Conservation (phyloP, 1,140 invertebrate genomes). For the Drosophila insularis region DNA sequence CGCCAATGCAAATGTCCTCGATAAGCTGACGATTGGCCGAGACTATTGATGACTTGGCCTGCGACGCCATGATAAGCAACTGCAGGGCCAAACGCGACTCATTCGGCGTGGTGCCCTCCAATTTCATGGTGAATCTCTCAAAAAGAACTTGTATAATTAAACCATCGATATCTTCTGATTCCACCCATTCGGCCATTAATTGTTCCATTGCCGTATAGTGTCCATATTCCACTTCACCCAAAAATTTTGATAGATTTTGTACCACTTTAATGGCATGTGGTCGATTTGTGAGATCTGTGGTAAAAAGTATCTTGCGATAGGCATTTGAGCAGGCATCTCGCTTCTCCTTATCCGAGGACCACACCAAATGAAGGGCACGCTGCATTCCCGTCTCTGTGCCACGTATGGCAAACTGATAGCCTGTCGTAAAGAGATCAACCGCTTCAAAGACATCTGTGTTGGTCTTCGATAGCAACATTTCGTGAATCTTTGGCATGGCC, state of each 20-base stretch:
- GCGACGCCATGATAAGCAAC: slow-evolving; percentile 89
- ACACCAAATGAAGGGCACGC: slow-evolving; percentile 90
- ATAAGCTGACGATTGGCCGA: slow-evolving; percentile 84
- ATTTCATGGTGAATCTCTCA: slow-evolving; percentile 91
- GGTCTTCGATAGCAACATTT: slow-evolving; percentile 89
- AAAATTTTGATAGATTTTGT: slow-evolving; percentile 86
- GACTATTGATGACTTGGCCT: slow-evolving; percentile 84
- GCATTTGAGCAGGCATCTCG: slow-evolving; percentile 84
- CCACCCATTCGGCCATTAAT: slow-evolving; percentile 87
- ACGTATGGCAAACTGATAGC: slow-evolving; percentile 89
- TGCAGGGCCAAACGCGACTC: slow-evolving; percentile 88
- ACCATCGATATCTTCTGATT: slow-evolving; percentile 84
- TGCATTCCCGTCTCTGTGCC: slow-evolving; percentile 88
- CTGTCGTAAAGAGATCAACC: slow-evolving; percentile 91
- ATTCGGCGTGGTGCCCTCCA: slow-evolving; percentile 86
- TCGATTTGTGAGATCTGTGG: slow-evolving; percentile 71
- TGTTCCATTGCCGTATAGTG: slow-evolving; percentile 88
- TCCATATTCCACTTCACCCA: slow-evolving; percentile 84
- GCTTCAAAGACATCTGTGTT: slow-evolving; percentile 91
- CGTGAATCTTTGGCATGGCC: slow-evolving; percentile 88
- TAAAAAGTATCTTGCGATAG: slow-evolving; percentile 82
- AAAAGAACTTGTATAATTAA: slow-evolving; percentile 87
- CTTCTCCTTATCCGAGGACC: slow-evolving; percentile 85
- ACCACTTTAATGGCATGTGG: slow-evolving; percentile 84
- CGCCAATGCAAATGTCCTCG: slow-evolving; percentile 82